Percentiles rank a stretch among this genome's conserved stretches.
These are phyloP conservation scores for Physocephala rufipes DNA, from an alignment of 2,888 invertebrate species.

Conservation along the genomic window DNA sequence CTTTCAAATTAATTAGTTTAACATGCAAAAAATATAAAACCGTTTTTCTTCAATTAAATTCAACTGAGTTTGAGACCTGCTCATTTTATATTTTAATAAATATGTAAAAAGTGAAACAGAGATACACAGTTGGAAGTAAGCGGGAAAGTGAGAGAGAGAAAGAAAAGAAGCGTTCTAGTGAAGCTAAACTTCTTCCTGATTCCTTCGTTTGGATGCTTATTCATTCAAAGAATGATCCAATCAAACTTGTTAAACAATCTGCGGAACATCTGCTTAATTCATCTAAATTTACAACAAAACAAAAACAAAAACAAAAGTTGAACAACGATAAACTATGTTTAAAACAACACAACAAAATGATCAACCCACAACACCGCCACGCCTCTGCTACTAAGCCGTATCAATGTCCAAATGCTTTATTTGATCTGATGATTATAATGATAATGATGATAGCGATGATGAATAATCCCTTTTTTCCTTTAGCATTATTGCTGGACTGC, in stretches of 20 bases:
- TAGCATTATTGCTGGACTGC: not conserved
- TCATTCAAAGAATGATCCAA: not conserved
- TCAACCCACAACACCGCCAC: conserved; percentile 12
- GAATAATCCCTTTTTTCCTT: not conserved
- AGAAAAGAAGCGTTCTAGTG: too few species aligned
- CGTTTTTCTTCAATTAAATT: conserved; percentile 21
- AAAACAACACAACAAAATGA: not conserved
- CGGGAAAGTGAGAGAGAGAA: not conserved
- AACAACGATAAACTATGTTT: conserved; percentile 22
- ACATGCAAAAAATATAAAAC: conserved; percentile 37
- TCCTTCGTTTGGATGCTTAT: not conserved
- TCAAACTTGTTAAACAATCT: conserved; percentile 36
- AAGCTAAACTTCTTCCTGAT: not conserved
- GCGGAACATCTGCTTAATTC: conserved; percentile 37
- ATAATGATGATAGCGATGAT: not conserved
- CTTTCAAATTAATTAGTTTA: conserved; percentile 37
- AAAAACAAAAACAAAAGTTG: conserved; percentile 16
- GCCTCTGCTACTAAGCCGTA: not conserved
- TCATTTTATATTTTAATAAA: too few species aligned
- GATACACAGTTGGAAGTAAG: too few species aligned
- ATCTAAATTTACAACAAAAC: conserved; percentile 26
- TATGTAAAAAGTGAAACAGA: too few species aligned
- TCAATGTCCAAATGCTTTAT: conserved; percentile 8
- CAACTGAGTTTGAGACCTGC: not conserved
- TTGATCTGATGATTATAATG: too few species aligned